Percentiles rank a stretch among this genome's conserved stretches.
Evolutionary conservation across 2,113 vertebrate genomes (phyloP).

Genomic region (western clawed frog (Xenopus tropicalis)): DNA sequence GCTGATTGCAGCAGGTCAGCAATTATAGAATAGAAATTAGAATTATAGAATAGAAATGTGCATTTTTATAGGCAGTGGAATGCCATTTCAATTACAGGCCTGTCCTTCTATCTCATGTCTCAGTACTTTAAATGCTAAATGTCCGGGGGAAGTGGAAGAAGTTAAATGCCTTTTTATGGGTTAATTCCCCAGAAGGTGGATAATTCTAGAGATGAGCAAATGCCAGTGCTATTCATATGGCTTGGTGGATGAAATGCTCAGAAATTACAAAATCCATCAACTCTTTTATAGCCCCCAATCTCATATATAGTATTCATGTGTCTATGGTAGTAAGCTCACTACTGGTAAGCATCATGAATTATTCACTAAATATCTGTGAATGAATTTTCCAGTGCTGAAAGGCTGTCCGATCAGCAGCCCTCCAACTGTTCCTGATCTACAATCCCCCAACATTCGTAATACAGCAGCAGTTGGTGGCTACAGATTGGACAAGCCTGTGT

Average conservation of each 20-base stretch:
- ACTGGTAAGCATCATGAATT: no score
- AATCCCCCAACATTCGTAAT: no score
- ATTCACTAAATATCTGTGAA: no score
- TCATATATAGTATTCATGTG: background rate
- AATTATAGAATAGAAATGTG: background rate
- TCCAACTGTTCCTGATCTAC: no score
- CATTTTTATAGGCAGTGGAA: background rate
- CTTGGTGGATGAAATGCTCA: background rate
- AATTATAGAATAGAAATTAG: background rate
- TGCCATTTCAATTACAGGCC: background rate
- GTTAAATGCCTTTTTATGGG: background rate
- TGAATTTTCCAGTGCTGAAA: no score
- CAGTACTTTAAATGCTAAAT: background rate
- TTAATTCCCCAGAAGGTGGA: background rate
- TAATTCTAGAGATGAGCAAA: background rate
- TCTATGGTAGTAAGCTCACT: background rate
- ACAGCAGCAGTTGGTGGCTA: no score
- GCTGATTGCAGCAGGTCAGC: background rate
- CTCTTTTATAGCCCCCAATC: background rate
- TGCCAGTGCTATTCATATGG: background rate
- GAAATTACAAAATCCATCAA: background rate
- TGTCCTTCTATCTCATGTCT: background rate
- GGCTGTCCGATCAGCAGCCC: no score
- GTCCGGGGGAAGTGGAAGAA: background rate
- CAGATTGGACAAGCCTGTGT: no score